phyloP scores from a whole-genome alignment of 2,888 invertebrate species.

The Acheta domesticus region DNA sequence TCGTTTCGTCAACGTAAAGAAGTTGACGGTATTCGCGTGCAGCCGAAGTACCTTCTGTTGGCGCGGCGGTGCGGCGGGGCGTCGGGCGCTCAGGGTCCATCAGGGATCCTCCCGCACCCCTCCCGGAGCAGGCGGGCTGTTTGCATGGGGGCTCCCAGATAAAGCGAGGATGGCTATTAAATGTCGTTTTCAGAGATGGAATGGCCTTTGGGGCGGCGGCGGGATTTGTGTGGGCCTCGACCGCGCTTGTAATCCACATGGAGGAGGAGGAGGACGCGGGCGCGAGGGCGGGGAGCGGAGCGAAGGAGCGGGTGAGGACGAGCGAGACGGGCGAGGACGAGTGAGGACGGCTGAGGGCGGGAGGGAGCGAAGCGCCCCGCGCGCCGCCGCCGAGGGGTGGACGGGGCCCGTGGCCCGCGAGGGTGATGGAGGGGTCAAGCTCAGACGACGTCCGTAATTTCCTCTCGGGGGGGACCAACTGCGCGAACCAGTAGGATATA shows the following conservation, averaged over 20 bases:
- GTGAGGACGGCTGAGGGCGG: not conserved
- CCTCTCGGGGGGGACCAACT: conserved; percentile 32
- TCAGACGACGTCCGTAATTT: conserved; percentile 36
- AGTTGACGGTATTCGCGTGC: no score
- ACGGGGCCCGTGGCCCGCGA: no score
- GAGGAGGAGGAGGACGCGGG: conserved; percentile 23
- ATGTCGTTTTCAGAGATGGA: conserved; percentile 38
- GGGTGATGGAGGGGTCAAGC: conserved; percentile 32
- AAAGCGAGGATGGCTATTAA: conserved; percentile 38
- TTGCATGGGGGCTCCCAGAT: conserved; percentile 36
- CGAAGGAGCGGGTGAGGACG: conserved; percentile 21
- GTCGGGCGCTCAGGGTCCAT: no score
- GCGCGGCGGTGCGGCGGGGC: no score
- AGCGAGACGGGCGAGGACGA: conserved; percentile 19
- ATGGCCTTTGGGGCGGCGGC: conserved; percentile 32
- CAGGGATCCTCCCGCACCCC: no score
- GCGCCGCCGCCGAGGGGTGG: no score
- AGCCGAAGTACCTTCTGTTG: no score
- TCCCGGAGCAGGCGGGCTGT: conserved; percentile 24
- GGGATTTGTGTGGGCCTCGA: conserved; percentile 32
- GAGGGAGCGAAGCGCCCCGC: no score
- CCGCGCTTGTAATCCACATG: conserved; percentile 32
- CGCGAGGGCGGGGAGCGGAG: not conserved
- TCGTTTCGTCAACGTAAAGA: no score
- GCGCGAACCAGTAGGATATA: conserved; percentile 25